Conservation (phyloP, 2,888 invertebrate genomes). For the Tetrapedia diversipes region DNA sequence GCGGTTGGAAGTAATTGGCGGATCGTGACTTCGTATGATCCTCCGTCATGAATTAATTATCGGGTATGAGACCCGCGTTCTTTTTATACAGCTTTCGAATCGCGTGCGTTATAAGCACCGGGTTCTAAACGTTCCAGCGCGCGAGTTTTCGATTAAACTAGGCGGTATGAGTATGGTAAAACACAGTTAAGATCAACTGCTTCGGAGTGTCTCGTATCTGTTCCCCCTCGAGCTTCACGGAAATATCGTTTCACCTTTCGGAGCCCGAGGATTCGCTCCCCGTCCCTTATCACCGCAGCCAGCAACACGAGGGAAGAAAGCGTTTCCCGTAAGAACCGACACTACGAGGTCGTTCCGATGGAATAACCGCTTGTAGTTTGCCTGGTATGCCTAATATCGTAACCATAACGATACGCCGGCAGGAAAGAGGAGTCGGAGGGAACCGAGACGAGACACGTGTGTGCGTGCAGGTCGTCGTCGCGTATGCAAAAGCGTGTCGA, state of each 20-base stretch:
- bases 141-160: too few relatives aligned
- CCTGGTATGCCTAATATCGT: conserved; percentile 76
- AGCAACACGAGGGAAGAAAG: conserved; percentile 41
- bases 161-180: too few relatives aligned
- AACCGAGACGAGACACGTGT: too few relatives aligned
- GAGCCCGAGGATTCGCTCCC: conserved; percentile 57
- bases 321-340: conserved; percentile 63
- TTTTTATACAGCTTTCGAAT: too few relatives aligned
- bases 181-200: too few relatives aligned
- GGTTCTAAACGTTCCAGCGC: too few relatives aligned
- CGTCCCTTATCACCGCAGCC: conserved; percentile 59
- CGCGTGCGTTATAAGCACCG: too few relatives aligned
- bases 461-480: conserved; percentile 40
- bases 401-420: conserved; percentile 77
- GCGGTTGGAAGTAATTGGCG: not conserved
- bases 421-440: conserved; percentile 47
- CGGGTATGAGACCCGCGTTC: too few relatives aligned
- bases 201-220: too few relatives aligned
- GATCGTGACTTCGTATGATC: not conserved
- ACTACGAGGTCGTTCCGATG: conserved; percentile 72
- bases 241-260: not conserved
- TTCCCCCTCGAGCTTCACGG: too few relatives aligned
- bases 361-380: conserved; percentile 79
- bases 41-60: not conserved
- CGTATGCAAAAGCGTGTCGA: conserved; percentile 50